These are phyloP conservation scores for Bolinopsis microptera DNA, from an alignment of 37 sponge, comb jelly and placozoan genomes.

Conservation along the genomic window DNA sequence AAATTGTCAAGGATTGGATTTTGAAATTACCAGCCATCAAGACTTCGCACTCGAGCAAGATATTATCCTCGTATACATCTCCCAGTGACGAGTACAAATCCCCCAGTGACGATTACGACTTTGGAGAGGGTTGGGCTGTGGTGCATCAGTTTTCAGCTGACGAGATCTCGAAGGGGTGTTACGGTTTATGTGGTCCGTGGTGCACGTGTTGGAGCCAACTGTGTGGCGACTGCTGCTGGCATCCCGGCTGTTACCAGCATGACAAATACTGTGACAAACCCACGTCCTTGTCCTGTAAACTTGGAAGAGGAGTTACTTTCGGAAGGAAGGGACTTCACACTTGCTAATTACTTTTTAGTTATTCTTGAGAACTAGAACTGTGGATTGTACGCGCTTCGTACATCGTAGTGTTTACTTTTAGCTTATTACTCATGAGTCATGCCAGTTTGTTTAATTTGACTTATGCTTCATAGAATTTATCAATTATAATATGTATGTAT, in stretches of 20 bases:
- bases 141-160: slow-evolving; percentile 17
- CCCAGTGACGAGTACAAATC: too few relatives aligned
- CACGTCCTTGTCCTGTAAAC: neutral
- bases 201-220: slow-evolving; percentile 13
- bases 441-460: too few relatives aligned
- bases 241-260: slow-evolving; percentile 14
- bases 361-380: too few relatives aligned
- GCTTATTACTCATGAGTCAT: too few relatives aligned
- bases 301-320: neutral
- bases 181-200: slow-evolving; percentile 16
- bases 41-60: too few relatives aligned
- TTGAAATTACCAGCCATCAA: too few relatives aligned
- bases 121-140: neutral
- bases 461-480: too few relatives aligned
- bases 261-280: slow-evolving; percentile 25
- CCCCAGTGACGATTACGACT: neutral
- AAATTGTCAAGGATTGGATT: too few relatives aligned
- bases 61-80: too few relatives aligned
- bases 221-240: slow-evolving; percentile 33
- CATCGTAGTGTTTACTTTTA: too few relatives aligned
- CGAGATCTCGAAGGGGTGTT: neutral
- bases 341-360: neutral
- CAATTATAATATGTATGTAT: too few relatives aligned
- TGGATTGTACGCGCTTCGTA: too few relatives aligned
- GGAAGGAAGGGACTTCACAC: slow-evolving; percentile 12